These are phyloP conservation scores for Melopsittacus undulatus DNA, from an alignment of 2,797 vertebrate genomes.

Conservation along the genomic window DNA sequence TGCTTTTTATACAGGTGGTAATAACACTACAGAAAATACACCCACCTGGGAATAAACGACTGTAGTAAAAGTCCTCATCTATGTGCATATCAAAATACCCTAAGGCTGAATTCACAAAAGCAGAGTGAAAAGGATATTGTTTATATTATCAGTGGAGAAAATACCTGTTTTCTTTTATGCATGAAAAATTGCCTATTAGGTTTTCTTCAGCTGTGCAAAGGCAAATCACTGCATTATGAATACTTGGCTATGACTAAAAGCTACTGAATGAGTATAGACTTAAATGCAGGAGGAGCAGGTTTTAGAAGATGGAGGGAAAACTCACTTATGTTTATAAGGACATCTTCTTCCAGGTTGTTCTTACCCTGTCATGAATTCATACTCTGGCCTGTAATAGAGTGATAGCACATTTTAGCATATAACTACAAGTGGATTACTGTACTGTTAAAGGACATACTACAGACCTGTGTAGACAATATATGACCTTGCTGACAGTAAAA, in stretches of 20 bases:
- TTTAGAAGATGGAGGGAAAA: neutral
- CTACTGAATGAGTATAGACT: neutral
- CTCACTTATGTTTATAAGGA: neutral
- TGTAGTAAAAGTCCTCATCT: conserved; percentile 30
- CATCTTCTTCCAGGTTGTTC: neutral
- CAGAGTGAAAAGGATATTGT: neutral
- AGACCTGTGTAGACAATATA: neutral
- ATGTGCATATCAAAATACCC: conserved; percentile 5
- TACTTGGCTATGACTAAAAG: neutral
- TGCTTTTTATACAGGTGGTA: conserved; percentile 48
- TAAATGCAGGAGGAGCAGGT: neutral
- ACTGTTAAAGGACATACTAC: neutral
- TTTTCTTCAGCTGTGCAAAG: neutral
- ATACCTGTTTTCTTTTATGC: neutral
- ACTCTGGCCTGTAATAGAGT: neutral
- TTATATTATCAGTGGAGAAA: neutral
- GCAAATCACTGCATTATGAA: neutral
- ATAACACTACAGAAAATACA: conserved; percentile 36
- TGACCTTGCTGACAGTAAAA: neutral
- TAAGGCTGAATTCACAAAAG: neutral
- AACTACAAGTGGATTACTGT: neutral
- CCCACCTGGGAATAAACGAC: neutral
- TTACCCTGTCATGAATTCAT: neutral
- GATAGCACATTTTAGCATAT: neutral
- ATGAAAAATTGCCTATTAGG: neutral